Evolutionary conservation across 2,113 vertebrate genomes (phyloP).

Genomic region (Genyomyrus donnyi): DNA sequence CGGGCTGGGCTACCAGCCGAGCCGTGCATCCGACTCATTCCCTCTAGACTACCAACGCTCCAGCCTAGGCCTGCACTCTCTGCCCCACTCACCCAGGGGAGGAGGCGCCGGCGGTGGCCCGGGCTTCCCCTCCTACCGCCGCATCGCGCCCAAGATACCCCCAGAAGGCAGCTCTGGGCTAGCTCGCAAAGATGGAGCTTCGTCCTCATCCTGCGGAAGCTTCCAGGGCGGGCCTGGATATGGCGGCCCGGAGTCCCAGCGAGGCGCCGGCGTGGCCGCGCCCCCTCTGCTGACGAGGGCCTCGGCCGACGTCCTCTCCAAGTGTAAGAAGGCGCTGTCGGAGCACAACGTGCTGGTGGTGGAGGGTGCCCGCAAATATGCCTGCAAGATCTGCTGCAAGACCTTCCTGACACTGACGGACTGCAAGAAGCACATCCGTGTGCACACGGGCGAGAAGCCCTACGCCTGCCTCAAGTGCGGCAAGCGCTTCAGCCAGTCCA

Average conservation of each 20-base stretch:
- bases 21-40: slow-evolving; percentile 70
- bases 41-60: slow-evolving; percentile 81
- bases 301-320: slow-evolving; percentile 89
- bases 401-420: slow-evolving; percentile 93
- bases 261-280: slow-evolving; percentile 45
- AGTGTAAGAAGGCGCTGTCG: slow-evolving; percentile 94
- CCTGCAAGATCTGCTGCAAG: slow-evolving; percentile 97
- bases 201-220: slow-evolving; percentile 59
- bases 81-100: slow-evolving; percentile 67
- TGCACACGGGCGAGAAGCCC: slow-evolving; percentile 93
- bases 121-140: slow-evolving; percentile 79
- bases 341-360: slow-evolving; percentile 97
- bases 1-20: slow-evolving; percentile 58
- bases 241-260: slow-evolving; percentile 60
- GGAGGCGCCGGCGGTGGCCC: slow-evolving; percentile 43
- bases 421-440: slow-evolving; percentile 96
- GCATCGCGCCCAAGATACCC: slow-evolving; percentile 83
- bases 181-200: slow-evolving; percentile 50
- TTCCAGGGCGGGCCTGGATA: slow-evolving; percentile 67
- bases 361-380: slow-evolving; percentile 91
- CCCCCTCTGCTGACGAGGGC: slow-evolving; percentile 85
- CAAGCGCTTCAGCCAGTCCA: slow-evolving; percentile 94
- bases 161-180: slow-evolving; percentile 62
- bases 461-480: slow-evolving; percentile 96
- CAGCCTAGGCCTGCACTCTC: slow-evolving; percentile 74